Evolutionary conservation across 2,113 vertebrate genomes (phyloP), one percentile per base, ranked within the genome.

Genomic region (Benitochromis conjunctus): DNA sequence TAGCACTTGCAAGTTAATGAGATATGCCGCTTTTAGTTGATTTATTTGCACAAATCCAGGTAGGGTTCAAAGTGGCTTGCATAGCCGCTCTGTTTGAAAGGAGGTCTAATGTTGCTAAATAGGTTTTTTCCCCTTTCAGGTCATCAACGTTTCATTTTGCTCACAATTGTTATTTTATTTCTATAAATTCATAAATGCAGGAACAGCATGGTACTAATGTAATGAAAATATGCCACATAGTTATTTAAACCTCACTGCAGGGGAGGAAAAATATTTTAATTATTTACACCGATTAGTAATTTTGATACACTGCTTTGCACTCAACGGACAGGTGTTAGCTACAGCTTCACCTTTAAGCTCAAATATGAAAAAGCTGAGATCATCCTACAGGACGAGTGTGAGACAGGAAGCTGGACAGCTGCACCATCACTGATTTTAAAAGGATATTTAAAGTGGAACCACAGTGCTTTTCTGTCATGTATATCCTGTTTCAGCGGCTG

Each of bases 11-110:
- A 10, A 10, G 46, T 48, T 48, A 48, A 16, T 16, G 6, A 48
- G 6, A 14, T 26, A 0, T 46, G 66, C 13, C 26, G 0, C 0
- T 46, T 69, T 69, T 69, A 69, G 5, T 43, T 24, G 13, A 0
- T 69, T 24, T n/a, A 16, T 69, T 26, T 69, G n/a, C 36, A 69
- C 36, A 24, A 69, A 43, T 16, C 7, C 64, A 43, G 12, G 36
- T 43, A 24, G 36, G n/a, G 38, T 43, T 71, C 38, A 46, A 46
- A 71, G 64, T 71, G 38, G 5, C 64, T 41, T 71, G 13, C 21
- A 46, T 7, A 26, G 64, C 13, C 2, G 3, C n/a, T 69, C n/a
- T 71, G n/a, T 69, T 2, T 69, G 12, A 69, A 66, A 43, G 0
- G 5, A 43, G 43, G 11, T 5, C 43, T 13, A 13, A 46, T 5